Percentiles rank a stretch among this genome's conserved stretches.
These are phyloP conservation scores for Sminthurinus signatus DNA, from an alignment of 1,140 invertebrate species.

Conservation along the genomic window DNA sequence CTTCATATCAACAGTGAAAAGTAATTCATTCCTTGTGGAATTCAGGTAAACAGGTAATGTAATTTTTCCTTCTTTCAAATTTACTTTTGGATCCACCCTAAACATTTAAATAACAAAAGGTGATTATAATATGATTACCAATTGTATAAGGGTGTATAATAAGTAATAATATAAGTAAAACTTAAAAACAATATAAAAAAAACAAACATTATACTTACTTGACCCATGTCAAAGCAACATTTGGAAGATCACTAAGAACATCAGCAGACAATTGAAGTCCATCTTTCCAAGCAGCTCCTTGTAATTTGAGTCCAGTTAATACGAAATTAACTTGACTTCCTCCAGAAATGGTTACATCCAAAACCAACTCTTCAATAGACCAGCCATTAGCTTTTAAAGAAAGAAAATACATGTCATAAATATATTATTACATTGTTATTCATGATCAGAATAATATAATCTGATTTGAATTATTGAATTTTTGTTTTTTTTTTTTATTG, in stretches of 20 bases:
- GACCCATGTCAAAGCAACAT: conserved; percentile 82
- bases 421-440: too few relatives aligned
- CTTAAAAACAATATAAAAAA: conserved; percentile 6
- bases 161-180: background rate
- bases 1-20: conserved; percentile 93
- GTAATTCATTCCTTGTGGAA: conserved; percentile 83
- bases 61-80: conserved; percentile 58
- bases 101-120: conserved; percentile 15
- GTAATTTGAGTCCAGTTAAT: conserved; percentile 73
- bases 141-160: too few relatives aligned
- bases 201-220: conserved; percentile 55
- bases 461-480: too few relatives aligned
- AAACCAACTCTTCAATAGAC: conserved; percentile 85
- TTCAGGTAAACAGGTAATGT: conserved; percentile 96
- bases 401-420: too few relatives aligned
- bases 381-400: too few relatives aligned
- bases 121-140: conserved; percentile 5
- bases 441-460: too few relatives aligned
- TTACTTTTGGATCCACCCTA: conserved; percentile 49
- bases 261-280: conserved; percentile 83
- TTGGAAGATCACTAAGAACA: conserved; percentile 86
- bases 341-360: conserved; percentile 70
- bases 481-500: too few relatives aligned
- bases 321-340: conserved; percentile 25
- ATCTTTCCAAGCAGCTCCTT: conserved; percentile 86